phyloP scores from a whole-genome alignment of 2,113 vertebrate species.

The Toxotes chatareus region DNA sequence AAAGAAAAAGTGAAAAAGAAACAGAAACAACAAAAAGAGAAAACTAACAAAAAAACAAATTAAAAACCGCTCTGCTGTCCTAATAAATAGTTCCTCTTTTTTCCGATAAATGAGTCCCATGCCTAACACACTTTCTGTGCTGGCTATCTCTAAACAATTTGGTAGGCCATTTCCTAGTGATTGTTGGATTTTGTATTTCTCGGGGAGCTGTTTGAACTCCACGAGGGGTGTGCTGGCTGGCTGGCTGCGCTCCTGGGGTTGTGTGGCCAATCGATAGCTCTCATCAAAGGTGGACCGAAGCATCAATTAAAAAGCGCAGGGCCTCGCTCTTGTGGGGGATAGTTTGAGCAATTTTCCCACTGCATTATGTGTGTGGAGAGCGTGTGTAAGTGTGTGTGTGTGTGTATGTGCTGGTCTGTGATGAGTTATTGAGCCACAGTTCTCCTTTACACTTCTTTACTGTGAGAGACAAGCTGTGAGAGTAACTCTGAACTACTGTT shows the following conservation, averaged over 20 bases:
- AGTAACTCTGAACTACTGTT: conserved; percentile 67
- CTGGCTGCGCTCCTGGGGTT: conserved; percentile 58
- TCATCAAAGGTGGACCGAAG: conserved; percentile 75
- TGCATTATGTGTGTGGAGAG: conserved; percentile 54
- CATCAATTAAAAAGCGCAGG: conserved; percentile 80
- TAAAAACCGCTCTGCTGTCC: conserved; percentile 83
- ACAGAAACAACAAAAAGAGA: conserved; percentile 51
- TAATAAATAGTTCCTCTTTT: conserved; percentile 85
- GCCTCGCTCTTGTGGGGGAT: conserved; percentile 52
- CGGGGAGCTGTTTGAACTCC: conserved; percentile 63
- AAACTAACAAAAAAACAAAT: conserved; percentile 72
- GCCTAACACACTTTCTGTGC: conserved; percentile 76
- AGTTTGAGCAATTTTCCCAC: conserved; percentile 68
- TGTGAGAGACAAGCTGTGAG: conserved; percentile 50
- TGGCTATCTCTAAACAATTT: conserved; percentile 72
- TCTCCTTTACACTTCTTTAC: conserved; percentile 61
- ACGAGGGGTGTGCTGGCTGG: conserved; percentile 34
- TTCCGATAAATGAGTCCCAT: conserved; percentile 53
- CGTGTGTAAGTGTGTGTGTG: conserved; percentile 30
- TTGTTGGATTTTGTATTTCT: conserved; percentile 59
- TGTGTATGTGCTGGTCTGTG: conserved; percentile 53
- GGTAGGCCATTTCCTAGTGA: conserved; percentile 70
- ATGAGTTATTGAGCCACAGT: conserved; percentile 73
- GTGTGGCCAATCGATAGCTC: conserved; percentile 78
- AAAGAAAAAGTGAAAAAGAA: conserved; percentile 58